Conservation (phyloP, 92 coral and sea anemone genomes). For the Virgularia gustaviana region DNA sequence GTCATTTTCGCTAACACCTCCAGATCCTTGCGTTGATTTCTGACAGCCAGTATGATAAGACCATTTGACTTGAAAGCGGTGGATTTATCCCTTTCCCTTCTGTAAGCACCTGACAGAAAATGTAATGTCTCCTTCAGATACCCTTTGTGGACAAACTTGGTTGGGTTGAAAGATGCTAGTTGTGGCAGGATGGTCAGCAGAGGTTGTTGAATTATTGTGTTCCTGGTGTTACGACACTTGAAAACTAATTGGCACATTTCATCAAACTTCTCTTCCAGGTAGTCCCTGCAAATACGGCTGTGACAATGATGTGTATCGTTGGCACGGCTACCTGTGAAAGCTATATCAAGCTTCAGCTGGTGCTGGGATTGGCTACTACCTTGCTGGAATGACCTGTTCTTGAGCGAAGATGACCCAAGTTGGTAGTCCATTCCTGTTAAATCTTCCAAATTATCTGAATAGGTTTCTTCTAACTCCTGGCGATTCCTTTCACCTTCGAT, state of each 20-base stretch:
- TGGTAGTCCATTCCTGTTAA: slow-evolving; percentile 78
- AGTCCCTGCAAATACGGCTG: slow-evolving; percentile 90
- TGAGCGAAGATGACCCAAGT: slow-evolving; percentile 84
- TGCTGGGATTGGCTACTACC: slow-evolving; percentile 77
- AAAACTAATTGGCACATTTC: slow-evolving; percentile 89
- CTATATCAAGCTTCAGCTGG: slow-evolving; percentile 62
- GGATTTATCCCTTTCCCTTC: slow-evolving; percentile 89
- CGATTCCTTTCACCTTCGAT: slow-evolving; percentile 92
- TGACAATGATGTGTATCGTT: slow-evolving; percentile 62
- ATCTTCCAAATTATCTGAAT: slow-evolving; percentile 80
- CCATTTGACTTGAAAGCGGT: slow-evolving; percentile 96
- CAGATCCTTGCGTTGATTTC: slow-evolving; percentile 61
- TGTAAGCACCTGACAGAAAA: slow-evolving; percentile 71
- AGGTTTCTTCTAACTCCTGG: slow-evolving; percentile 88
- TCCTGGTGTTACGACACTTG: slow-evolving; percentile 62
- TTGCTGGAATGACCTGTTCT: slow-evolving; percentile 84
- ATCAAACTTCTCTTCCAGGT: slow-evolving; percentile 87
- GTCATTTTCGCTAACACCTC: slow-evolving; percentile 71
- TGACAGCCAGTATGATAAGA: slow-evolving; percentile 88
- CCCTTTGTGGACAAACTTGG: slow-evolving; percentile 87
- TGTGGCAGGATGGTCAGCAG: slow-evolving; percentile 76
- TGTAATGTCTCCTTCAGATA: slow-evolving; percentile 82
- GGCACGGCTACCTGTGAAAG: slow-evolving; percentile 40
- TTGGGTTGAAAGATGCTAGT: slow-evolving; percentile 89
- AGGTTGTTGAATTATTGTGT: slow-evolving; percentile 87